Evolutionary conservation across 2,888 invertebrate genomes (phyloP), one percentile per base, ranked within the genome.

Genomic region (Creontiades dilutus): DNA sequence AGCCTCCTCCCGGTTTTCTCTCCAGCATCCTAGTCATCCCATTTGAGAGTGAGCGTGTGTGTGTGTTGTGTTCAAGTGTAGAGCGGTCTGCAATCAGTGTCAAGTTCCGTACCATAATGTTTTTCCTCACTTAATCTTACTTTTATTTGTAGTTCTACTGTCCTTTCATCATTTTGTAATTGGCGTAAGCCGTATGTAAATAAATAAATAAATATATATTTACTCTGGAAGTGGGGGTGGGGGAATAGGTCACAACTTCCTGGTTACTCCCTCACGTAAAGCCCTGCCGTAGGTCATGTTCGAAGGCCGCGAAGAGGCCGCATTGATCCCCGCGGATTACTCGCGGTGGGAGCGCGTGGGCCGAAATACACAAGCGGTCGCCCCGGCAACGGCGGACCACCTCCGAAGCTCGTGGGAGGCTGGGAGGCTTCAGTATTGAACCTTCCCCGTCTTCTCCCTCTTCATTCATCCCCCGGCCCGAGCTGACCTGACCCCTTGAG

Each of bases 281-380:
- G 16, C 19, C 57, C 57, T 85, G 57, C 61, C 61, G 85, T 85
- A 85, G 85, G 85, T 85, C 85, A 85, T 28, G 85, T 85, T 28
- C 19, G 61, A 57, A 57, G 61, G 61, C 28, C 57, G 85, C 61
- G 28, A 68, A 7, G 28, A 61, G 37, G 84, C 52, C 23, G 61
- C 85, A 57, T 85, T 57, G 61, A 68, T 85, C 61, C 37, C 28
- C 16, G 55, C n/a, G 85, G 61, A 85, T 85, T 85, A 85, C 85
- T 85, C 57, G 61, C 23, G 28, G 23, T 85, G 68, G 68, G 13
- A 28, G 61, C 57, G 85, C 85, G 85, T 85, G 85, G 85, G 85
- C 47, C 23, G 78, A 46, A 80, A 80, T 80, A 47, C 19, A 80
- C 78, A 80, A 80, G 78, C 78, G 46, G 78, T 80, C 78, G 78